phyloP scores from a whole-genome alignment of 2,797 vertebrate species.

The Phoxinus dragarum region DNA sequence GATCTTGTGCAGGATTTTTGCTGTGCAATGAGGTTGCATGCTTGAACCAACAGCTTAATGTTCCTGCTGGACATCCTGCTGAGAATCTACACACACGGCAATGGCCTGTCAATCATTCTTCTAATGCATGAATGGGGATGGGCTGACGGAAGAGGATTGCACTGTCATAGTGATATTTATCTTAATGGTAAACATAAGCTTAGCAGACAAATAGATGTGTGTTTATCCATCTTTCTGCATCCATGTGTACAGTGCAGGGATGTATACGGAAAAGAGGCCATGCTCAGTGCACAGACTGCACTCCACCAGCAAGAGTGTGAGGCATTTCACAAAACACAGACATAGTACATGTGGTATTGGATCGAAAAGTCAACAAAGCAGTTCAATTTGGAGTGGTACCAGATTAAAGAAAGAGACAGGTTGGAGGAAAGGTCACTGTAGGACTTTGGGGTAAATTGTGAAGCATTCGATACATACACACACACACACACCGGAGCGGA shows the following conservation, averaged over 20 bases:
- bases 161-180: constrained; percentile 57
- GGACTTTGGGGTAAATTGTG: constrained; percentile 42
- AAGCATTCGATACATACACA: constrained; percentile 55
- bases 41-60: constrained; percentile 60
- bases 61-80: constrained; percentile 53
- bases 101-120: constrained; percentile 60
- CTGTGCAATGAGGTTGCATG: constrained; percentile 46
- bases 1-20: constrained; percentile 53
- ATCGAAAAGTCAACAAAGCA: constrained; percentile 52
- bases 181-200: constrained; percentile 54
- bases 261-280: constrained; percentile 29
- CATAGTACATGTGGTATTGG: constrained; percentile 27
- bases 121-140: constrained; percentile 54
- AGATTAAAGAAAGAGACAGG: constrained; percentile 55
- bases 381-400: constrained; percentile 46
- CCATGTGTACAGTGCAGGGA: background rate
- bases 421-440: constrained; percentile 43
- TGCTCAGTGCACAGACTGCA: background rate
- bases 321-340: constrained; percentile 33
- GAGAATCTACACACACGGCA: constrained; percentile 53
- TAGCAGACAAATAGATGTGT: constrained; percentile 32
- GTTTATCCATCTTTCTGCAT: background rate
- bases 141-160: constrained; percentile 48
- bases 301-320: constrained; percentile 1
- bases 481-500: constrained; percentile 44